These are phyloP conservation scores for Salmo trutta DNA, from an alignment of 2,797 vertebrate species.

Conservation along the genomic window DNA sequence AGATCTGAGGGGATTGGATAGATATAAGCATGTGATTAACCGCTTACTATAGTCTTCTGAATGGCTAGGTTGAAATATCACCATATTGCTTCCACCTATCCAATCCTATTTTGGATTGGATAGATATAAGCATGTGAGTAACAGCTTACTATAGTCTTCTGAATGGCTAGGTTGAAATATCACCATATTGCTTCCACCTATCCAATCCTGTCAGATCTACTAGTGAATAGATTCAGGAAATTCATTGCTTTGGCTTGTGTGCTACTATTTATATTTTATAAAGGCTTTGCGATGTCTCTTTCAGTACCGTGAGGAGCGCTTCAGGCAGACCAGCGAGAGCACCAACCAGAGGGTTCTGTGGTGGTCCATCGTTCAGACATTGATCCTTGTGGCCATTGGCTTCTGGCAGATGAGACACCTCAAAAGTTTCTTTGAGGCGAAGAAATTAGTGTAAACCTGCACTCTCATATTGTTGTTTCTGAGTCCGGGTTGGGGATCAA, in stretches of 20 bases:
- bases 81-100: too few species aligned
- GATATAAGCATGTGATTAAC: too few species aligned
- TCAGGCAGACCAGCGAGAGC: conserved; percentile 92
- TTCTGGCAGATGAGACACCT: conserved; percentile 95
- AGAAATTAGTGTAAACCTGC: conserved; percentile 86
- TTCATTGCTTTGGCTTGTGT: not conserved
- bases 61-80: too few species aligned
- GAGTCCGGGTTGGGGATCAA: not conserved
- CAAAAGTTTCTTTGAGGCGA: conserved; percentile 95
- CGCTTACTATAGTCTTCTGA: too few species aligned
- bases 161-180: too few species aligned
- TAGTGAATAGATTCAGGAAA: not conserved
- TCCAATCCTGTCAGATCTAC: too few species aligned
- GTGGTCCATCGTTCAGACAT: conserved; percentile 94
- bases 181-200: too few species aligned
- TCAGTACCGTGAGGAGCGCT: conserved; percentile 91
- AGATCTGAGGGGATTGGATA: too few species aligned
- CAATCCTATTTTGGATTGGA: too few species aligned
- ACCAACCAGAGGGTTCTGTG: conserved; percentile 92
- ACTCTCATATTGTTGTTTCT: not conserved
- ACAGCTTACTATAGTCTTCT: too few species aligned
- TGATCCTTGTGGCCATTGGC: conserved; percentile 90
- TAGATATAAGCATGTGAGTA: too few species aligned
- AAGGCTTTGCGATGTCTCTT: conserved; percentile 9
- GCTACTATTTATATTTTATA: not conserved